A percentile compares a stretch with the other conserved stretches of the same genome.
Conservation (phyloP, 2,113 vertebrate species). For the Acrocephalus arundinaceus region DNA sequence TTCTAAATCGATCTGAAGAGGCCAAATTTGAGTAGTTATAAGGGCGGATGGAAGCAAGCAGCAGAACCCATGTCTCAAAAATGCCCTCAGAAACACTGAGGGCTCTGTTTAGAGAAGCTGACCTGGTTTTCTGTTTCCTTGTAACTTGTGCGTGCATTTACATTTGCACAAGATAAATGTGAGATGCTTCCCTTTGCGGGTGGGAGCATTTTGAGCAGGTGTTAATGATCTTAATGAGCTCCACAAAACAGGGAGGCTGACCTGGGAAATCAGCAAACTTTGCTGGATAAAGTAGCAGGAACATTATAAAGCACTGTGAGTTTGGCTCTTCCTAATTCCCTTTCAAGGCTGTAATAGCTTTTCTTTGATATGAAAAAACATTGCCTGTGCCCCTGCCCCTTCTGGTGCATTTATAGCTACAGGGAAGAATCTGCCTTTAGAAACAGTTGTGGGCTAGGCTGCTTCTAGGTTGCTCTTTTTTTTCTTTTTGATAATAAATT, state of each 20-base stretch:
- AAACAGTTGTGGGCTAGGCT: not conserved
- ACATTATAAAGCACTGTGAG: not conserved
- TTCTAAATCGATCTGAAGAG: not conserved
- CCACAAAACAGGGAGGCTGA: not conserved
- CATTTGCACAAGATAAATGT: not conserved
- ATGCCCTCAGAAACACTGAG: not conserved
- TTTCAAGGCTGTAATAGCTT: not conserved
- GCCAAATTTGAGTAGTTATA: not conserved
- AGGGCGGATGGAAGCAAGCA: not conserved
- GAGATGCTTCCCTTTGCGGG: not conserved
- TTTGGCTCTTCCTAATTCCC: not conserved
- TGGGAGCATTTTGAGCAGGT: not conserved
- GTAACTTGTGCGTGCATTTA: not conserved
- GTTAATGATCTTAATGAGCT: not conserved
- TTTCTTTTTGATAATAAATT: constrained; percentile 27
- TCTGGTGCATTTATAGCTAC: not conserved
- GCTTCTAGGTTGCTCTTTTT: not conserved
- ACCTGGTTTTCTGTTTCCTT: not conserved
- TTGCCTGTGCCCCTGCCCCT: not conserved
- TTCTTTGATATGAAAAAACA: not conserved
- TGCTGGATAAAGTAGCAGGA: not conserved
- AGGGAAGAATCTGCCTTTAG: not conserved
- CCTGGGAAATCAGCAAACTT: not conserved
- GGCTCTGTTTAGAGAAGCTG: not conserved
- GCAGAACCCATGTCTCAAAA: not conserved